Base-by-base conservation (phyloP, 1,140 invertebrate species). In the Aphidius ervi region DNA sequence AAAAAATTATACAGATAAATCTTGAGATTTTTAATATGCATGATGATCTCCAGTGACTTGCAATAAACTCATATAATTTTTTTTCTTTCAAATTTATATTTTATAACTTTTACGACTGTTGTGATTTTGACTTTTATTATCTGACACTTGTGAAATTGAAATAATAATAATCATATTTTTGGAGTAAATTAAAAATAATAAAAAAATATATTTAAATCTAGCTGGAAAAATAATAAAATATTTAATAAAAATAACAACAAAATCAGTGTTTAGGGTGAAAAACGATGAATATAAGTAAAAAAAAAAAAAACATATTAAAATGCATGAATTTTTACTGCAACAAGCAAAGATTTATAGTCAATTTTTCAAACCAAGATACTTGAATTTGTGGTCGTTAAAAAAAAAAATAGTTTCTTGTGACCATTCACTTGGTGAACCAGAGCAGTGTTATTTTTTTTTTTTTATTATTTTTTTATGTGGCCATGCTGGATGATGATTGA, bases 81-180 rank as follows among this genome's bases (percentile, higher is more conserved):
- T 31, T 31, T 31, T 31, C 4, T 31, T 31, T 31, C 2, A 31
- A 31, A 31, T 31, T 31, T 31, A 31, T 31, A 31, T 31, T 31
- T 3, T 31, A 61, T 62, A 41, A 53, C 67, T 70, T 73, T 69
- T 71, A 73, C 63, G 64, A 63, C 49, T 41, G 1, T 1, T 31
- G 2, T 31, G 23, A 31, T 31, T 31, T 67, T 65, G 63, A 67
- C 64, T 52, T 68, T 67, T 70, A 69, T 67, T 68, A 67, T 68
- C 67, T 68, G 61, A 65, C 67, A 72, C 67, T 68, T 70, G 64
- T 67, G 65, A 66, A 67, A 70, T 54, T 46, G 46, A 59, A 62
- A 42, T 41, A 53, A 58, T 49, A 56, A 42, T 49, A 43, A 46
- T 10, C 40, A 9, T 40, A 56, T 43, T 3, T 31, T 31, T 31